Evolutionary conservation across 30 jellyfish, hydroid and myxozoan species (phyloP).

Genomic region (Calvadosia cruxmelitensis): DNA sequence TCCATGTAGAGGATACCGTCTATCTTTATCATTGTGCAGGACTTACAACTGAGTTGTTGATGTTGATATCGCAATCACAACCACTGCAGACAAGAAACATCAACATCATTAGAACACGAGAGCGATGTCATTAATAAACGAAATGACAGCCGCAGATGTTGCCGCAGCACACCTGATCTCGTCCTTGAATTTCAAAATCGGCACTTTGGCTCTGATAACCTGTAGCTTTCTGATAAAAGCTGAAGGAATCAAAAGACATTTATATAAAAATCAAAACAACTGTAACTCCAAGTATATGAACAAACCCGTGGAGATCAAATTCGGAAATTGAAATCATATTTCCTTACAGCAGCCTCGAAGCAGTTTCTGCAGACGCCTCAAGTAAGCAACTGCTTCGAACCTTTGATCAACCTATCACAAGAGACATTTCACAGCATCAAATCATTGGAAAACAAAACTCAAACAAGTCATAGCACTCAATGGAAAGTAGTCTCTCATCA

Average conservation of each 20-base stretch:
- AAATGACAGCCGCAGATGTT: no score
- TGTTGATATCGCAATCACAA: constrained; percentile 84
- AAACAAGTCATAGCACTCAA: no score
- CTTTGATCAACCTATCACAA: constrained; percentile 80
- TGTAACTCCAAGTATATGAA: background rate
- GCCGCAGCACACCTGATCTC: constrained; percentile 76
- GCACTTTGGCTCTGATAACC: constrained; percentile 87
- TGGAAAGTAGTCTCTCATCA: no score
- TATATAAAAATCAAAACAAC: no score
- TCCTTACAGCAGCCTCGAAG: constrained; percentile 45
- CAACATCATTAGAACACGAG: background rate
- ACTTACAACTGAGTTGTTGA: constrained; percentile 86
- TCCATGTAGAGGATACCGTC: no score
- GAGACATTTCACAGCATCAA: no score
- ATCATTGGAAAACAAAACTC: no score
- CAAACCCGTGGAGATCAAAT: no score
- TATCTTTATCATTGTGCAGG: no score
- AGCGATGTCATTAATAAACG: no score
- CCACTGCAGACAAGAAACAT: constrained; percentile 40
- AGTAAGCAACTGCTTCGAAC: constrained; percentile 67
- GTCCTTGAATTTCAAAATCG: constrained; percentile 76
- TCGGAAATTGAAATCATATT: background rate
- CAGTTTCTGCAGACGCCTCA: constrained; percentile 49
- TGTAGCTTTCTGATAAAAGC: constrained; percentile 60
- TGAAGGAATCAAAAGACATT: constrained; percentile 20